Evolutionary conservation across 2,888 invertebrate species (phyloP).

Genomic region (Imbricaverruca yamaguchii): DNA sequence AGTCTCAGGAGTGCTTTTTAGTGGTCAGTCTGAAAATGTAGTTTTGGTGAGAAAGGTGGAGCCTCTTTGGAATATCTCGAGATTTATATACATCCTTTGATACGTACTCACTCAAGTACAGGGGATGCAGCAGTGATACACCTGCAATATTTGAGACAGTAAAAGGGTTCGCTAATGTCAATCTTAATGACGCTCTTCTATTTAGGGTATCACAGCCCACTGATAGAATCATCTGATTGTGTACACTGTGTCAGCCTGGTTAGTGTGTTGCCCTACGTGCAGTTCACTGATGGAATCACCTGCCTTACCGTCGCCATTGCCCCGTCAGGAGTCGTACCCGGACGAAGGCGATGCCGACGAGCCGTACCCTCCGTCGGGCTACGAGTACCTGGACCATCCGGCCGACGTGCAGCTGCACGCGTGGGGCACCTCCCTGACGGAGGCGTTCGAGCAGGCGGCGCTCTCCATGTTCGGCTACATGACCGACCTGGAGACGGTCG

Average conservation of each 20-base stretch:
- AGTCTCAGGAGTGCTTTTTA: too few relatives aligned
- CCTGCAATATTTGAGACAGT: too few relatives aligned
- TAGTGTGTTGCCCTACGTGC: background rate
- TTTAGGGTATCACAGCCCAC: too few relatives aligned
- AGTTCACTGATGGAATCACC: background rate
- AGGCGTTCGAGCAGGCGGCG: slow-evolving; percentile 91
- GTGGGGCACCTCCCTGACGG: slow-evolving; percentile 79
- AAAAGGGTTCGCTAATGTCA: too few relatives aligned
- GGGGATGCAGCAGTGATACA: too few relatives aligned
- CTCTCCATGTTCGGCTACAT: slow-evolving; percentile 97
- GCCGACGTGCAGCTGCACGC: slow-evolving; percentile 97
- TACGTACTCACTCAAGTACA: too few relatives aligned
- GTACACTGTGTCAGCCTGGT: background rate
- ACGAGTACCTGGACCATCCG: slow-evolving; percentile 69
- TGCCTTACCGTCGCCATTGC: background rate
- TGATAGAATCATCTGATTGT: too few relatives aligned
- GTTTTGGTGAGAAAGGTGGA: too few relatives aligned
- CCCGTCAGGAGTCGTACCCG: background rate
- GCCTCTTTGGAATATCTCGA: too few relatives aligned
- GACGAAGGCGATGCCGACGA: background rate
- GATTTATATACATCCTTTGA: too few relatives aligned
- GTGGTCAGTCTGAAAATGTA: too few relatives aligned
- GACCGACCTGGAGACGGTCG: slow-evolving; percentile 80
- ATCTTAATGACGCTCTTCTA: too few relatives aligned
- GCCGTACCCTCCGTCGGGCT: slow-evolving; percentile 26